Base-by-base conservation (phyloP, 2,113 vertebrate genomes). In the Caranx melampygus region DNA sequence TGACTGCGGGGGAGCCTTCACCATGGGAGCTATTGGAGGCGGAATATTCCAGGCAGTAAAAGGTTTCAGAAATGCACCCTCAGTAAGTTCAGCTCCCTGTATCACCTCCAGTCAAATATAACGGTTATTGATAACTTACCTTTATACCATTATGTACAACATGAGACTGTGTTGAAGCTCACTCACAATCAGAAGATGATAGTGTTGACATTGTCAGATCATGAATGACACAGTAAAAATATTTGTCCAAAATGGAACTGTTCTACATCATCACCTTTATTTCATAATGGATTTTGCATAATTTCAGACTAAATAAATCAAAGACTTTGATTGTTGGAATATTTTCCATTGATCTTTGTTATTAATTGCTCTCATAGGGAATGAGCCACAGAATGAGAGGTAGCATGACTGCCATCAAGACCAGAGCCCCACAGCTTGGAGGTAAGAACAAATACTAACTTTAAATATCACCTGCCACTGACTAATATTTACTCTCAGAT, bases 41-140 rank as follows among this genome's bases (percentile, higher is more conserved):
- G 97, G 98, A 33, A 96, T 99, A 82, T 99, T 99, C 91, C 98
- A 99, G 82, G 96, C 98, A 3, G 94, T 99, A 65, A 99, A 98
- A 93, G 98, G 98, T 35, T 99, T 99, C 87, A 95, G 98, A 84
- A 99, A 99, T 82, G 95, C 98, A 75, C 98, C 98, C 16, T 94
- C 95, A 88, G 98, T 99, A 82, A 96, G 97, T 96, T 79, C 49
- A 68, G 4, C 11, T 61, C 11, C 7, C 21, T 34, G 9, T 60
- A 12, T 60, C 35, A 5, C 15, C 18, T 20, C 49, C 49, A 20
- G 18, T 42, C 40, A 42, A 42, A 42, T 42, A 11, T 10, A 42
- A 42, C 40, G 10, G 11, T 26, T 26, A 26, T 26, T 26, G 26
- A 26, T 26, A 26, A 26, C 26, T 26, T 26, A 26, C 26, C 26